phyloP scores from a whole-genome alignment of 2,888 invertebrate genomes.

The Synergus japonicus region DNA sequence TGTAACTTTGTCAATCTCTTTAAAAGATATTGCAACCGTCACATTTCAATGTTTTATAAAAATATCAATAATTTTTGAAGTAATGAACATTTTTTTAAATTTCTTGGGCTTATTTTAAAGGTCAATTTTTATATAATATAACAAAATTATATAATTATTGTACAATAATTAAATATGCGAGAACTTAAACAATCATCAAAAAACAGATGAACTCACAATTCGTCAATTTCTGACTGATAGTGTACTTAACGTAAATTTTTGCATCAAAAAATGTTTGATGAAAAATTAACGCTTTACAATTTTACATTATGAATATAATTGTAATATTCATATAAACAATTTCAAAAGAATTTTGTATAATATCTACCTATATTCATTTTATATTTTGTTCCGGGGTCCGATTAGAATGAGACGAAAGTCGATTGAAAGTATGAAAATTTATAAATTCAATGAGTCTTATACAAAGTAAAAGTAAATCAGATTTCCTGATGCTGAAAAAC shows the following conservation, averaged over 20 bases:
- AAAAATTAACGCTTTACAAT: conserved; percentile 28
- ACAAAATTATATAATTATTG: too few species aligned
- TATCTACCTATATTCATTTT: not conserved
- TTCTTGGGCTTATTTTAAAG: too few species aligned
- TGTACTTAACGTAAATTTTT: not conserved
- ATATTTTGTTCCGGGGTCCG: not conserved
- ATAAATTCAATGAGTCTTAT: not conserved
- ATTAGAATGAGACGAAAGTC: not conserved
- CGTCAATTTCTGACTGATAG: too few species aligned
- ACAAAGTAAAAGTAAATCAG: not conserved
- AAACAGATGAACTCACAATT: too few species aligned
- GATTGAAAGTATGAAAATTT: not conserved
- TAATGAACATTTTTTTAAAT: too few species aligned
- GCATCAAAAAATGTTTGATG: not conserved
- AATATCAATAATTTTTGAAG: too few species aligned
- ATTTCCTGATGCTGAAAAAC: conserved; percentile 1
- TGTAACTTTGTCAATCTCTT: too few species aligned
- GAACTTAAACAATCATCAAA: too few species aligned
- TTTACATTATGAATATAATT: conserved; percentile 33
- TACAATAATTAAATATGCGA: too few species aligned
- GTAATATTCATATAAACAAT: not conserved
- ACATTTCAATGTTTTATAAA: too few species aligned
- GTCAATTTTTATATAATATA: too few species aligned
- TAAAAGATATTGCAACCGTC: too few species aligned
- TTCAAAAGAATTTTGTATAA: conserved; percentile 13